Evolutionary conservation across 2,113 vertebrate species (phyloP), one percentile per base, ranked within the genome.

Genomic region (Oreochromis spilurus): DNA sequence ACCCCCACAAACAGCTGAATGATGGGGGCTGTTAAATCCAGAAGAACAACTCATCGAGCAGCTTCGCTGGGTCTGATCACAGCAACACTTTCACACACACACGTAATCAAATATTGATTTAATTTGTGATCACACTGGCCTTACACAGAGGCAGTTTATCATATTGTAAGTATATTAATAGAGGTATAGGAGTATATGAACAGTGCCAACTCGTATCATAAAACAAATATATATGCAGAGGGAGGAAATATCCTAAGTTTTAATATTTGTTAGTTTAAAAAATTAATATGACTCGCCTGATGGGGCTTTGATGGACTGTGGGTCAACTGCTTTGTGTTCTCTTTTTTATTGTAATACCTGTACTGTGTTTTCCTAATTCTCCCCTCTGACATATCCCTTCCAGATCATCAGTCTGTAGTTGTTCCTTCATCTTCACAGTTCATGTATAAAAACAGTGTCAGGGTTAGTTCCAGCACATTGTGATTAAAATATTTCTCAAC

Each of bases 1-100:
- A 84, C 85, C 86, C 82, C 82, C 26, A 75, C 88, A 88, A 92
- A 92, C 95, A 96, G 95, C 93, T 96, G 95, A 95, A 57, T 85
- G 85, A 86, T 19, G 17, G 36, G 7, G 77, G 36, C 60, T 67
- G 67, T 90, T 89, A 85, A 88, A 84, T 92, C 80, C 38, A 84
- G 84, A 6, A 45, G 60, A 83, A 79, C 54, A 79, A 24, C 89
- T 88, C 88, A 88, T 21, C 77, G 50, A 70, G 7, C 40, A 72
- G 52, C 45, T 60, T 77, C 16, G 21, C n/a, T 26, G 17, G 43
- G 14, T 58, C 19, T 54, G 21, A 43, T 21, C 34, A 50, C 75
- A 88, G 57, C 54, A 29, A 54, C 48, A 13, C 57, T 84, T 81
- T 55, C 9, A 79, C 21, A 50, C 36, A 57, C 21, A 77, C 70